Conservation (phyloP, 2,113 vertebrate genomes). For the Gallinago paraguaiae region DNA sequence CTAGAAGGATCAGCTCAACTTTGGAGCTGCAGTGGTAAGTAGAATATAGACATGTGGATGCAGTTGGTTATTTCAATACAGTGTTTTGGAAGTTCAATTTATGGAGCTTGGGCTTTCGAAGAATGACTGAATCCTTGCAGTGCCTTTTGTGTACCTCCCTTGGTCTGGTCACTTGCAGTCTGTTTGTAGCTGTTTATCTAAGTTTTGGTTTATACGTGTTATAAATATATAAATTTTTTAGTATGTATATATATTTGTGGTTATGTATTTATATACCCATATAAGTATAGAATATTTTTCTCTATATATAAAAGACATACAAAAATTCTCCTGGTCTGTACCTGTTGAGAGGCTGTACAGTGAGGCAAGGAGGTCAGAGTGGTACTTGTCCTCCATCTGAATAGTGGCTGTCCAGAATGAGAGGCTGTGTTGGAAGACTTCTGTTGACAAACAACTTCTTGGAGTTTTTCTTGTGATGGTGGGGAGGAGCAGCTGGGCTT, state of each 20-base stretch:
- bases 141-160: not conserved
- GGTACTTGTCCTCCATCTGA: not conserved
- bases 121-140: not conserved
- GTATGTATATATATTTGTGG: not conserved
- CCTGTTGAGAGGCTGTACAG: not conserved
- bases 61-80: not conserved
- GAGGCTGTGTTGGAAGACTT: not conserved
- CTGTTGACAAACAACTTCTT: not conserved
- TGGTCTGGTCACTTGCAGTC: not conserved
- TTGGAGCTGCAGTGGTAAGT: not conserved
- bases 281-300: not conserved
- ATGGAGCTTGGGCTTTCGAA: not conserved
- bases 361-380: not conserved
- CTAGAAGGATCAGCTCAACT: not conserved
- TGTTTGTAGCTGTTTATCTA: not conserved
- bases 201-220: not conserved
- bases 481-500: constrained; percentile 40
- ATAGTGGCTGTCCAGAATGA: not conserved
- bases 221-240: not conserved
- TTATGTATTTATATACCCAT: not conserved
- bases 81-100: not conserved
- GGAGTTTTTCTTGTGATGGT: not conserved
- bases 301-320: not conserved
- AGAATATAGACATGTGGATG: not conserved
- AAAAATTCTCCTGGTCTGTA: not conserved